A percentile compares a stretch with the other conserved stretches of the same genome.
Evolutionary conservation across 2,113 vertebrate species (phyloP).

Genomic region (Callithrix jacchus): DNA sequence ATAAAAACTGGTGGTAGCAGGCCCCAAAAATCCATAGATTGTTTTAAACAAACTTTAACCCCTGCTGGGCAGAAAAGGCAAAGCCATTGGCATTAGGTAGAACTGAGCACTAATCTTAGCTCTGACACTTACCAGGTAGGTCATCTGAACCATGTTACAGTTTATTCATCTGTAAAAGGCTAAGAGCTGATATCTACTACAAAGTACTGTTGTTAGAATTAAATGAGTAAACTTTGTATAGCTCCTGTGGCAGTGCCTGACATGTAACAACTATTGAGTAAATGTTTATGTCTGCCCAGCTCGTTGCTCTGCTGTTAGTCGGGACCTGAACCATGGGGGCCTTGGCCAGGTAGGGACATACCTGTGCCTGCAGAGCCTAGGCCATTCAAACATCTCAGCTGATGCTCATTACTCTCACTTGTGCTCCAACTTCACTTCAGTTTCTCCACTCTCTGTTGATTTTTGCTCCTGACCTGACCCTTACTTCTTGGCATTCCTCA

Average conservation of each 20-base stretch:
- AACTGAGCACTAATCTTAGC: background rate
- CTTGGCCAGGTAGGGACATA: background rate
- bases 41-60: background rate
- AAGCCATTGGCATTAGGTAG: background rate
- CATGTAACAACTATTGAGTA: background rate
- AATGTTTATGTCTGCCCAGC: background rate
- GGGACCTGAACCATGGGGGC: too few species aligned
- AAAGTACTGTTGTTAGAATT: background rate
- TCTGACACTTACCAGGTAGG: background rate
- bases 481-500: background rate
- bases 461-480: background rate
- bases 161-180: constrained; percentile 3
- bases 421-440: background rate
- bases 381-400: background rate
- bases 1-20: background rate
- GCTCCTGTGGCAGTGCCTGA: background rate
- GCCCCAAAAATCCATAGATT: background rate
- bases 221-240: background rate
- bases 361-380: background rate
- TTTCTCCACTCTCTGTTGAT: background rate
- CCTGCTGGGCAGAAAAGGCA: background rate
- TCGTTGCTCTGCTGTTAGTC: background rate
- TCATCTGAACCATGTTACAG: background rate
- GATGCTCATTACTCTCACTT: background rate
- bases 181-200: background rate